Evolutionary conservation across 2,888 invertebrate genomes (phyloP).

Genomic region (Shargacucullia verbasci): DNA sequence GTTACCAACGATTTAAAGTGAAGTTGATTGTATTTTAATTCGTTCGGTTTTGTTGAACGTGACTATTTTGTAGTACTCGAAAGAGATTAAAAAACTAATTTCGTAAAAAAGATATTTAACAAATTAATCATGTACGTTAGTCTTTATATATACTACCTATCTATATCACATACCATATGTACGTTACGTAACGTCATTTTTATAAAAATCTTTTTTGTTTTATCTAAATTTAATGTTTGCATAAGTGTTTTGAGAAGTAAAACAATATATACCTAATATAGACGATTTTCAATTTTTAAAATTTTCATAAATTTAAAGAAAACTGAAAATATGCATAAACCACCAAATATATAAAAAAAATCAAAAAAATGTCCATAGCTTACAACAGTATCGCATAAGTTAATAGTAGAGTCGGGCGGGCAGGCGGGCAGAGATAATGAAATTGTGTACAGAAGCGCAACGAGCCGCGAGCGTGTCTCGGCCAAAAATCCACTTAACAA

Average conservation of each 20-base stretch:
- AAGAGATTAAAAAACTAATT: constrained; percentile 4
- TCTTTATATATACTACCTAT: no score
- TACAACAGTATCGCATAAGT: constrained; percentile 84
- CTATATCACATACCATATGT: no score
- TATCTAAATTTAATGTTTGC: no score
- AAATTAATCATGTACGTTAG: no score
- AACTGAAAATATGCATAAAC: no score
- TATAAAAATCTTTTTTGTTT: no score
- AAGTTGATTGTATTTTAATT: constrained; percentile 39
- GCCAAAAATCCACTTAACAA: constrained; percentile 90
- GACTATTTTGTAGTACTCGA: background rate
- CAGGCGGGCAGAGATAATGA: constrained; percentile 87
- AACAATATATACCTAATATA: no score
- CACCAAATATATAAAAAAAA: constrained; percentile 46
- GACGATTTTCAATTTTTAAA: no score
- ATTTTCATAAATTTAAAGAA: no score
- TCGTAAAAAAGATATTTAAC: no score
- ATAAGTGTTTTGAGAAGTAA: no score
- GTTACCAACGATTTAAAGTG: constrained; percentile 44
- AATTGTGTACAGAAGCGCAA: constrained; percentile 89
- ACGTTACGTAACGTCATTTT: no score
- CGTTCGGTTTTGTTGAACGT: constrained; percentile 4
- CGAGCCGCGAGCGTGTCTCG: constrained; percentile 88
- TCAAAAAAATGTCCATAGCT: constrained; percentile 76
- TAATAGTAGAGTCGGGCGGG: constrained; percentile 81